Percentiles rank a stretch among this genome's conserved stretches.
Evolutionary conservation across 2,888 invertebrate species (phyloP).

Genomic region (Caenorhabditis sp.): DNA sequence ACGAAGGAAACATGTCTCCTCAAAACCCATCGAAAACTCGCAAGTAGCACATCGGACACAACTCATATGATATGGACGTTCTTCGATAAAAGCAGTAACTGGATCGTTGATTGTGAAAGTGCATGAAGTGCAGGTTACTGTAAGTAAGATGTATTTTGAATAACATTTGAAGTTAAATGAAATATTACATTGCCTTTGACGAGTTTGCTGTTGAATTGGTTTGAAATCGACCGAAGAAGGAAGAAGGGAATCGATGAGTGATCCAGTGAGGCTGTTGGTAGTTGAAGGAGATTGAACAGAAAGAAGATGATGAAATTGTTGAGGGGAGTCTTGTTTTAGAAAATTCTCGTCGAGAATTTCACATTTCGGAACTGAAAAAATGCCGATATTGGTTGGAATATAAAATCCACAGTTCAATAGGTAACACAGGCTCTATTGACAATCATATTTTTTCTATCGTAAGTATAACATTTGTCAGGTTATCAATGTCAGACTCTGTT

Average conservation of each 20-base stretch:
- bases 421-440: too few relatives aligned
- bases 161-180: too few relatives aligned
- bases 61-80: slow-evolving; percentile 18
- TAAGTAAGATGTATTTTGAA: not conserved
- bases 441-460: too few relatives aligned
- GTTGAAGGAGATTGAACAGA: slow-evolving; percentile 2
- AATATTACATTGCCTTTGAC: not conserved
- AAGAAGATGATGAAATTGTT: not conserved
- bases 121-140: slow-evolving; percentile 17
- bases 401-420: too few relatives aligned
- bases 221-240: not conserved
- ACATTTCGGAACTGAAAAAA: slow-evolving; percentile 4
- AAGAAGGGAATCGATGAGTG: not conserved
- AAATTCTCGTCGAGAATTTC: slow-evolving; percentile 1
- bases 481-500: too few relatives aligned
- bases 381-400: not conserved
- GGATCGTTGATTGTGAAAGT: slow-evolving; percentile 14
- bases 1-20: slow-evolving; percentile 28
- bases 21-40: slow-evolving; percentile 20
- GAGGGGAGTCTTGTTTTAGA: slow-evolving; percentile 4
- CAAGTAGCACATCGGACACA: slow-evolving; percentile 28
- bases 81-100: slow-evolving; percentile 14
- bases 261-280: not conserved
- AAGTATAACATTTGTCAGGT: too few relatives aligned
- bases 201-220: not conserved